Percentiles rank a stretch among this genome's conserved stretches.
Evolutionary conservation across 2,888 invertebrate species (phyloP).

Genomic region (Drosophila leonis): DNA sequence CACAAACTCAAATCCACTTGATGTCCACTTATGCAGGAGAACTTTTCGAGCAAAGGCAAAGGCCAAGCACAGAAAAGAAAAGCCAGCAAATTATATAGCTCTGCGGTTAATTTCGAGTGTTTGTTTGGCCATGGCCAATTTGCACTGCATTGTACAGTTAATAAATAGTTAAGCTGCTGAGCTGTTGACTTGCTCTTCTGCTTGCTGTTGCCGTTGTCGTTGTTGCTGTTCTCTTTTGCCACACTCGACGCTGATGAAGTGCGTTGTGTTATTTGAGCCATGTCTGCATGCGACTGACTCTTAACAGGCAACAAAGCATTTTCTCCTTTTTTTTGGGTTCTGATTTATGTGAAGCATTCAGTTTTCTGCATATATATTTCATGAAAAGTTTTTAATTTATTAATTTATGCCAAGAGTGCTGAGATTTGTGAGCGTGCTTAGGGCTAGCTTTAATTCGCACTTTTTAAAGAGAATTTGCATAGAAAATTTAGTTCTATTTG

Average conservation of each 20-base stretch:
- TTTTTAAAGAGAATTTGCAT: background rate
- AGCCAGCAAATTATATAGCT: constrained; percentile 33
- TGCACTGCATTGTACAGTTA: constrained; percentile 66
- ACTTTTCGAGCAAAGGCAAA: no score
- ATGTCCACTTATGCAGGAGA: constrained; percentile 40
- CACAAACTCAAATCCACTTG: constrained; percentile 53
- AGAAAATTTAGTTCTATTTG: background rate
- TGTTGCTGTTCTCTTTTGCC: constrained; percentile 11
- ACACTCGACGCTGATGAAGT: constrained; percentile 45
- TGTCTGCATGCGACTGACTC: constrained; percentile 21
- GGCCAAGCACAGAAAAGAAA: constrained; percentile 7
- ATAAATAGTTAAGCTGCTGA: constrained; percentile 64
- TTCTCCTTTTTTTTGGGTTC: constrained; percentile 3
- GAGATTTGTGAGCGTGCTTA: background rate
- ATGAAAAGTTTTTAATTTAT: constrained; percentile 7
- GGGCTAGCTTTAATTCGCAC: background rate
- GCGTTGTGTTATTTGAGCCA: constrained; percentile 24
- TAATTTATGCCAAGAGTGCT: constrained; percentile 23
- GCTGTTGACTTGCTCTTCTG: constrained; percentile 6
- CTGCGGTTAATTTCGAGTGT: constrained; percentile 57
- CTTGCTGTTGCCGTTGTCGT: background rate
- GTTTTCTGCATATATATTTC: background rate
- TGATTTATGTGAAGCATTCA: constrained; percentile 50
- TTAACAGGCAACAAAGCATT: constrained; percentile 1
- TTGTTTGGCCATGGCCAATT: constrained; percentile 58